A percentile compares a stretch with the other conserved stretches of the same genome.
Conservation (phyloP, 2,888 invertebrate genomes). For the Melanargia galathea region DNA sequence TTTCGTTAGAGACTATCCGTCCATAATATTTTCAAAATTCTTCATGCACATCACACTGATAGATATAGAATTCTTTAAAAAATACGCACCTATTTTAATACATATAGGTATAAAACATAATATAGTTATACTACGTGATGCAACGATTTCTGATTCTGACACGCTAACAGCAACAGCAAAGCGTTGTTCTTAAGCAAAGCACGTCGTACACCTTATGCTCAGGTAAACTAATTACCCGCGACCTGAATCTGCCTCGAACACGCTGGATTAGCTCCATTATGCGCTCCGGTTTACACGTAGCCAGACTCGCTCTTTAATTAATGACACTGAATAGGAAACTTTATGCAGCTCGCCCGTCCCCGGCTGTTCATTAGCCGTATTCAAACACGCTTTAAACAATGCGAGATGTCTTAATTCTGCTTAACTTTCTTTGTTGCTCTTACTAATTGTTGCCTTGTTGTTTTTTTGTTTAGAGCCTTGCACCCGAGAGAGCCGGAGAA, state of each 20-base stretch:
- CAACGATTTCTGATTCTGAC: not conserved
- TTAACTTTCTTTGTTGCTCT: conserved; percentile 14
- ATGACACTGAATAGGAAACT: conserved; percentile 15
- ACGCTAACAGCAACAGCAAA: too few relatives aligned
- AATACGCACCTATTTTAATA: too few relatives aligned
- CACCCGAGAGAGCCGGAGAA: not conserved
- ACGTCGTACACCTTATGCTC: conserved; percentile 16
- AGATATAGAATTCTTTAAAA: too few relatives aligned
- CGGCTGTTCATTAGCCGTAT: conserved; percentile 12
- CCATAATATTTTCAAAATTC: too few relatives aligned
- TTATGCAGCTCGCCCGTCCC: conserved; percentile 2
- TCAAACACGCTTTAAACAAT: conserved; percentile 12
- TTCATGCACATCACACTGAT: too few relatives aligned
- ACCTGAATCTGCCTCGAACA: conserved; percentile 33
- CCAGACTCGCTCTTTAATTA: conserved; percentile 33
- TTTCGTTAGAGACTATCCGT: too few relatives aligned
- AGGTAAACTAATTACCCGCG: conserved; percentile 37
- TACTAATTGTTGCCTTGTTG: conserved; percentile 8
- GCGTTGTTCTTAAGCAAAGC: conserved; percentile 11
- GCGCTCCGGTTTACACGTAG: conserved; percentile 28
- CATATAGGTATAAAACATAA: too few relatives aligned
- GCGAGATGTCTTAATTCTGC: conserved; percentile 14
- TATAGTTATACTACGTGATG: too few relatives aligned
- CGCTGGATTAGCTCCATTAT: conserved; percentile 35
- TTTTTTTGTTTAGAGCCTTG: not conserved